Evolutionary conservation across 1,140 invertebrate species (phyloP), one percentile per base, ranked within the genome.

Genomic region (Nylanderia fulva): DNA sequence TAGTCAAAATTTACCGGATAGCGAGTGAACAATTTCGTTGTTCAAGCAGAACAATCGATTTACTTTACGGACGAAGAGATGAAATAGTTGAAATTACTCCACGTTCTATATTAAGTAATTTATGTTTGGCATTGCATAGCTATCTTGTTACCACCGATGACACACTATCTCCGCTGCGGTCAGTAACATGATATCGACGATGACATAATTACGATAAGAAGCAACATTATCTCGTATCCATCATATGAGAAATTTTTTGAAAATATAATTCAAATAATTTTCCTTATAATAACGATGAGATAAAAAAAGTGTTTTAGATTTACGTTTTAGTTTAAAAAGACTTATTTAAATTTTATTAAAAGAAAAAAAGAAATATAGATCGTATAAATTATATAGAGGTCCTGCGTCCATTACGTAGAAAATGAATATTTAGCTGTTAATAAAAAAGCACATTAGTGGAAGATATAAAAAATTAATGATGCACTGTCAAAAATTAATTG

Each of bases 1-100:
- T 45, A 21, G 42, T 54, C 85, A 88, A 88, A 75, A 80, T 88
- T 88, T 27, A 21, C 33, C 8, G 6, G 42, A 66, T 87, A 54
- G 36, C 21, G 27, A 24, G 15, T 21, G 64, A 42, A 68, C 48
- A 39, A 85, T 79, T n/a, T 54, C 58, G 24, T 2, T 36, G 54
- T 29, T 36, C 21, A 24, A 58, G 27, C 21, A 54, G 36, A 11
- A 72, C 33, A 29, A 13, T 29, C 68, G 24, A n/a, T 71, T 82
- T 82, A 60, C 27, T 82, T 72, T 71, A 45, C 7, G 18, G 18
- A n/a, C 45, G 13, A 24, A 82, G 54, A 60, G 54, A 71, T n/a
- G n/a, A 66, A 82, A 82, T 45, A 82, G 66, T 82, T 72, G 36
- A 39, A 82, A 82, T 82, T 82, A 72, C 8, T 82, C 36, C 45